Conservation (phyloP, 2,113 vertebrate species). For the Mohoua ochrocephala region DNA sequence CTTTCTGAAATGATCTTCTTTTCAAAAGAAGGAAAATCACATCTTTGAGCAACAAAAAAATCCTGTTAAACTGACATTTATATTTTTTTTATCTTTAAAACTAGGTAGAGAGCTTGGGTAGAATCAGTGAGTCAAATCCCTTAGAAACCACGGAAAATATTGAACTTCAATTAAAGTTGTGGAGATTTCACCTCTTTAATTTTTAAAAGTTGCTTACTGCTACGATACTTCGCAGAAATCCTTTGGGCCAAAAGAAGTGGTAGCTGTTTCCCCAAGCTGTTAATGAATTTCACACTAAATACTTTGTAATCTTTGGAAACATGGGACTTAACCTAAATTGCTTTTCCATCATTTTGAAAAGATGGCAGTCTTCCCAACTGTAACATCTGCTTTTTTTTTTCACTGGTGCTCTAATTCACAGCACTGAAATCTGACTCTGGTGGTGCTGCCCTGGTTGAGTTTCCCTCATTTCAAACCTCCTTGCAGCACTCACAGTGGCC, state of each 20-base stretch:
- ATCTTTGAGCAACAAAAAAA: not conserved
- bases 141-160: not conserved
- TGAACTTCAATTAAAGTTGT: not conserved
- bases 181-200: not conserved
- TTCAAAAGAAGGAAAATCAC: not conserved
- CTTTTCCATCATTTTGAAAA: not conserved
- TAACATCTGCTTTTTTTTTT: not conserved
- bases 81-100: not conserved
- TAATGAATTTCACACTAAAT: conserved; percentile 33
- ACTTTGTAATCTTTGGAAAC: not conserved
- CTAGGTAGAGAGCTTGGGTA: not conserved
- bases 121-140: not conserved
- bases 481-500: not conserved
- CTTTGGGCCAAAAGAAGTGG: not conserved
- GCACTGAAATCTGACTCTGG: not conserved
- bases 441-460: not conserved
- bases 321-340: not conserved
- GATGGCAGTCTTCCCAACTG: not conserved
- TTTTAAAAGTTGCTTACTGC: conserved; percentile 28
- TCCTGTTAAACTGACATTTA: not conserved
- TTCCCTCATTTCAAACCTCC: not conserved
- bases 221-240: not conserved
- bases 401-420: not conserved
- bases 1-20: not conserved
- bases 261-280: not conserved